A percentile compares a stretch with the other conserved stretches of the same genome.
phyloP scores from a whole-genome alignment of 2,113 vertebrate species.

The Ageneiosus marmoratus region DNA sequence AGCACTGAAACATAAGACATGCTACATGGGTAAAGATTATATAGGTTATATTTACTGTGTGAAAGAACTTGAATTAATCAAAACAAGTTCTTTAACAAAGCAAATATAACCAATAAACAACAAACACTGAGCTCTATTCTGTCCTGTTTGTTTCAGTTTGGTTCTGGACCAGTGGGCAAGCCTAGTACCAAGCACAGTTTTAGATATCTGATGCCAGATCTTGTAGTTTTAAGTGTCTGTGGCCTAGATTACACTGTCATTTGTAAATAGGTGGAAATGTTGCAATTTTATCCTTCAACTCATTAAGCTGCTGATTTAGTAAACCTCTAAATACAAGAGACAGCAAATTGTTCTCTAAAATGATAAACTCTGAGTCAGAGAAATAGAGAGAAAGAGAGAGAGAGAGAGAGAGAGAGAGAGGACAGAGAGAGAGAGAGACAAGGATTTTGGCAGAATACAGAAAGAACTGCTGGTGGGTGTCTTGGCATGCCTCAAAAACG shows the following conservation, averaged over 20 bases:
- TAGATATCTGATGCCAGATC: background rate
- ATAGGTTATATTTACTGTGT: too few relatives aligned
- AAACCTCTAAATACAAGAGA: background rate
- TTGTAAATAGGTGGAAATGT: background rate
- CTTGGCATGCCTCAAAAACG: slow-evolving; percentile 63
- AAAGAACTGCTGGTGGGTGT: slow-evolving; percentile 53
- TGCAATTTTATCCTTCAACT: background rate
- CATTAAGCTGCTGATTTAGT: background rate
- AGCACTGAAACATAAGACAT: too few relatives aligned
- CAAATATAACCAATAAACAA: background rate
- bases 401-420: background rate
- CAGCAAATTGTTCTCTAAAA: background rate
- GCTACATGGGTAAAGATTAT: too few relatives aligned
- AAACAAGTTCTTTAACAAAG: background rate
- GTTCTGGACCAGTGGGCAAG: background rate
- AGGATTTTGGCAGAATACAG: slow-evolving; percentile 51
- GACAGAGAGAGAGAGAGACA: background rate
- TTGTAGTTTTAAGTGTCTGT: background rate
- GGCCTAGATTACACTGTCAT: background rate
- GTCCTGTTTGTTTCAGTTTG: background rate
- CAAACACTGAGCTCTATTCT: background rate
- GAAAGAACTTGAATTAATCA: too few relatives aligned
- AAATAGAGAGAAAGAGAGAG: background rate
- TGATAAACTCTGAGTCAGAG: background rate
- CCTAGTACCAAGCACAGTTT: background rate